Evolutionary conservation across 2,797 vertebrate species (phyloP).

Genomic region (Erpetoichthys calabaricus): DNA sequence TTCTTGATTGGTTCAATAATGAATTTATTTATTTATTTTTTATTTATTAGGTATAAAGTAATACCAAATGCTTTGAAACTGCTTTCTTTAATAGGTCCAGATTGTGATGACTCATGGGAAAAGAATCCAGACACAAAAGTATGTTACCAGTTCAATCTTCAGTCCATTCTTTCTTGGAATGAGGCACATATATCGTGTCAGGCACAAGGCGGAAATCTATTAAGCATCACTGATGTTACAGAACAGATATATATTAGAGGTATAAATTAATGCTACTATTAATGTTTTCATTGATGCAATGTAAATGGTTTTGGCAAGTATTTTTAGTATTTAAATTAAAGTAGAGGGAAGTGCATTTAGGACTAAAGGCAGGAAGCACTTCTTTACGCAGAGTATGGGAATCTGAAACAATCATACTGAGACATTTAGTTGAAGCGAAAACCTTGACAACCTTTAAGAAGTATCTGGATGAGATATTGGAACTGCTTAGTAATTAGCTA

Average conservation of each 20-base stretch:
- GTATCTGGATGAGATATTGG: no score
- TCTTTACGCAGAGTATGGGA: no score
- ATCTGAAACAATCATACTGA: no score
- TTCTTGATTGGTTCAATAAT: background rate
- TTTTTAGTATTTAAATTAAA: no score
- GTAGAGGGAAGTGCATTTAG: no score
- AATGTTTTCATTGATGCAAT: background rate
- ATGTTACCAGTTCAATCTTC: constrained; percentile 85
- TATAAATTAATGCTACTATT: constrained; percentile 17
- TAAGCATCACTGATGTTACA: constrained; percentile 57
- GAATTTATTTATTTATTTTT: background rate
- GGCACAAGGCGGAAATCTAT: constrained; percentile 71
- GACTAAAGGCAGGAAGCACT: no score
- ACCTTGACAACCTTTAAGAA: no score
- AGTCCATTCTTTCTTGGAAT: constrained; percentile 69
- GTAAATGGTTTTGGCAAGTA: background rate
- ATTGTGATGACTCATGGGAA: constrained; percentile 69
- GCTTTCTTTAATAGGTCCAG: constrained; percentile 33
- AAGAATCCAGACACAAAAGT: constrained; percentile 45
- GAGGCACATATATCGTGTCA: constrained; percentile 69
- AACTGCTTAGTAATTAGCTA: no score
- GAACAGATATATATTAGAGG: constrained; percentile 72
- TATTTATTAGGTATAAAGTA: background rate
- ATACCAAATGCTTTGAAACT: background rate
- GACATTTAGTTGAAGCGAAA: no score